A percentile compares a stretch with the other conserved stretches of the same genome.
These are phyloP conservation scores for Grantiella picta DNA, from an alignment of 2,113 vertebrate genomes.

Conservation along the genomic window DNA sequence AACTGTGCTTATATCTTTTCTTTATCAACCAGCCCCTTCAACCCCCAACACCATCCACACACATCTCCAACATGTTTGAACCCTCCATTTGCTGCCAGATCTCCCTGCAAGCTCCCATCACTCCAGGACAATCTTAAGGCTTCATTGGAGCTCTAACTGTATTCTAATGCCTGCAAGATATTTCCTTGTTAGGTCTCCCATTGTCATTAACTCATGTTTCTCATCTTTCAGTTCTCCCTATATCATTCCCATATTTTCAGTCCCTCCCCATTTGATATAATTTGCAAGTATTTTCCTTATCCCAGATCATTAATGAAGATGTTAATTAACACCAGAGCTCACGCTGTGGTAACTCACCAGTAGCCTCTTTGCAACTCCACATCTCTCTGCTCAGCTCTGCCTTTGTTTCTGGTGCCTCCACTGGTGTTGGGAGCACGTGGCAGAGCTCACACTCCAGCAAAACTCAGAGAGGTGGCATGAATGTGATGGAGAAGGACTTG, in stretches of 20 bases:
- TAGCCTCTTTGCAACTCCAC: neutral
- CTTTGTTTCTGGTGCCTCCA: neutral
- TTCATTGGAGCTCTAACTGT: neutral
- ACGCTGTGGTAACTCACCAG: neutral
- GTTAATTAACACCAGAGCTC: neutral
- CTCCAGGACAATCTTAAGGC: neutral
- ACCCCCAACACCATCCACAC: neutral
- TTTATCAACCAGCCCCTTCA: neutral
- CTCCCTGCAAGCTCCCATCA: neutral
- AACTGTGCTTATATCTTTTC: neutral
- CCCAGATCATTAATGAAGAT: neutral
- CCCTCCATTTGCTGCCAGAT: neutral
- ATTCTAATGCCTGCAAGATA: neutral
- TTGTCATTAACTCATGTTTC: neutral
- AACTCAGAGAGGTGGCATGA: neutral
- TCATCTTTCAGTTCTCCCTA: neutral
- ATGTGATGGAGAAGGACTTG: fast-evolving
- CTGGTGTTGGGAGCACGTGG: fast-evolving
- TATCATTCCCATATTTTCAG: neutral
- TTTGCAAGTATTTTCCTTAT: slow-evolving; percentile 16
- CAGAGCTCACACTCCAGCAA: neutral
- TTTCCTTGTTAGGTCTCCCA: neutral
- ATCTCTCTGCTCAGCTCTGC: neutral
- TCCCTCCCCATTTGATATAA: neutral
- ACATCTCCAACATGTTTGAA: neutral